Conservation (phyloP, 2,888 invertebrate species). For the Morpho achilles region DNA sequence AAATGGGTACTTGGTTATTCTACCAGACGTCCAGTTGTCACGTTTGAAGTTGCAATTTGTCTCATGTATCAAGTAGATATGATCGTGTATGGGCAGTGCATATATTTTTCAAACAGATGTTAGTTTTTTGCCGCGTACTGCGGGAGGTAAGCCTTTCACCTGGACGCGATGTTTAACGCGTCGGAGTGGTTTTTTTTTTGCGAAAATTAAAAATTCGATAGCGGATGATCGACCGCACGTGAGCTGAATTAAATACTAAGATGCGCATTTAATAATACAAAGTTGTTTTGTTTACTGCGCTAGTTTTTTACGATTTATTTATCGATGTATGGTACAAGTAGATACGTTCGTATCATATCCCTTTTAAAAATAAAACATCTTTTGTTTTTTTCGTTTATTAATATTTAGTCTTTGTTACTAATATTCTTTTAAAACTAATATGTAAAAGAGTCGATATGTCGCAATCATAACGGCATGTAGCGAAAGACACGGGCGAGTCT, state of each 20-base stretch:
- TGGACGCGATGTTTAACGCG: constrained; percentile 61
- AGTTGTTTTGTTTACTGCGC: constrained; percentile 24
- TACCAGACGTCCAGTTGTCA: constrained; percentile 51
- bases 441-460: too few relatives aligned
- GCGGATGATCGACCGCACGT: constrained; percentile 52
- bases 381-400: too few relatives aligned
- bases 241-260: constrained; percentile 38
- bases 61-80: constrained; percentile 71
- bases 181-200: constrained; percentile 52
- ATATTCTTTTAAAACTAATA: too few relatives aligned
- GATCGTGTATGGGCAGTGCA: constrained; percentile 46
- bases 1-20: constrained; percentile 61
- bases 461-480: too few relatives aligned
- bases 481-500: too few relatives aligned
- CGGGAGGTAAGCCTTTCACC: constrained; percentile 66
- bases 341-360: constrained; percentile 10
- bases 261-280: constrained; percentile 17
- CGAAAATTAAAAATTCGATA: constrained; percentile 67
- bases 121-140: constrained; percentile 53
- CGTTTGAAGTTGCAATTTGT: constrained; percentile 75
- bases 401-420: too few relatives aligned
- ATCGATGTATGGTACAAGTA: constrained; percentile 9
- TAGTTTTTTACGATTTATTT: constrained; percentile 19
- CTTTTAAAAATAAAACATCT: not conserved
- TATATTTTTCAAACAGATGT: constrained; percentile 67